Evolutionary conservation across 2,888 invertebrate species (phyloP), one percentile per base, ranked within the genome.

Genomic region (Cephalotes varians): DNA sequence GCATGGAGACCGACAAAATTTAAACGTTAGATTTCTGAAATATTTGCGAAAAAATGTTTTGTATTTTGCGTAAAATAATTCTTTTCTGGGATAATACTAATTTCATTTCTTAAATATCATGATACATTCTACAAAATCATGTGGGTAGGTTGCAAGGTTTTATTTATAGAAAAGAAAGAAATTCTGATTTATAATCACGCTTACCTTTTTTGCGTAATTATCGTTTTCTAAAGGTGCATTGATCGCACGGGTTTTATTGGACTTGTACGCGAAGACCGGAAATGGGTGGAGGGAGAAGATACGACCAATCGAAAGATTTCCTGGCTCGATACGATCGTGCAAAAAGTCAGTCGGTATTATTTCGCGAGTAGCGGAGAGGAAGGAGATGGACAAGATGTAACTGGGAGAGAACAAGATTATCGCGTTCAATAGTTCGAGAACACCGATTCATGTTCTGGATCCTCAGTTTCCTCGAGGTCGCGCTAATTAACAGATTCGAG

Each of bases 401-500:
- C 9, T 1, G 6, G 18, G 31, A 56, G 44, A 69, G 21, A 56
- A 69, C 31, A 44, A 65, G 60, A 73, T 60, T 73, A 83, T 81
- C 73, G 60, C 51, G 72, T 65, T 73, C 62, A 21, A 25, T 71
- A 40, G 82, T 34, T 72, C 64, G 67, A 76, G 60, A 80, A 56
- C 76, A 80, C 80, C 51, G 51, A 74, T 74, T 81, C 74, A 58
- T 54, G 40, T 74, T 62, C 49, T 76, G 69, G 79, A 80, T 85
- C 82, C 80, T 83, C 86, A 88, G 84, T 82, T 87, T 82, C 65
- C 76, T 85, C 60, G 82, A 76, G 62, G 62, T 82, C 84, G 79
- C 77, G 84, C 85, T 88, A 90, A 91, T 91, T 89, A 88, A 82
- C 83, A 82, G 84, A 84, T 86, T 82, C 58, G 79, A 47, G 40